A percentile compares a stretch with the other conserved stretches of the same genome.
These are phyloP conservation scores for Onychomys torridus DNA, from an alignment of 2,797 vertebrate genomes.

Conservation along the genomic window DNA sequence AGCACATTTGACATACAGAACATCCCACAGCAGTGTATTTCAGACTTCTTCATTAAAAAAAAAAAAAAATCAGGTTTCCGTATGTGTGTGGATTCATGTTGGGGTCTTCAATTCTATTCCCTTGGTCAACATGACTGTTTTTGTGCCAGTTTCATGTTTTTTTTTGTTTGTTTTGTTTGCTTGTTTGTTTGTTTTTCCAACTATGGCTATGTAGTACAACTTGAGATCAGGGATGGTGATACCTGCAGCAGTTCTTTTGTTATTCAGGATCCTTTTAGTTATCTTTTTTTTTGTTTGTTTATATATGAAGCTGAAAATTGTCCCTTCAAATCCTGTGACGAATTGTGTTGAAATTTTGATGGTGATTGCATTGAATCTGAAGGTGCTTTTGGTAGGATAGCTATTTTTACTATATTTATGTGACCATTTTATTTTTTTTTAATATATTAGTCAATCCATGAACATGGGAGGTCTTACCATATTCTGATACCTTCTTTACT, in stretches of 20 bases:
- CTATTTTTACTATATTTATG: neutral
- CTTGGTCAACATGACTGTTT: neutral
- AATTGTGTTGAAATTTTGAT: neutral
- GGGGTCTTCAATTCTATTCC: neutral
- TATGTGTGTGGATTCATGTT: neutral
- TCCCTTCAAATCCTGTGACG: neutral
- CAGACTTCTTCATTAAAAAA: neutral
- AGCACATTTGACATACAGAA: no score
- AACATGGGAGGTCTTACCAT: neutral
- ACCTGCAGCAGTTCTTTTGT: neutral
- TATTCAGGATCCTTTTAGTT: neutral
- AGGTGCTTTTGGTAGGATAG: neutral
- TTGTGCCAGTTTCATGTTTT: neutral
- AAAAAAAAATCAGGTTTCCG: neutral
- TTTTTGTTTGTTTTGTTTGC: no score
- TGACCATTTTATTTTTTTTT: neutral
- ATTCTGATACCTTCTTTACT: neutral
- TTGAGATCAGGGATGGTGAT: neutral
- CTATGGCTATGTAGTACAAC: neutral
- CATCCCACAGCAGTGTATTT: no score
- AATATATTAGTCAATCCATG: neutral
- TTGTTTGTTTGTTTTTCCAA: neutral
- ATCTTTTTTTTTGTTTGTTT: neutral
- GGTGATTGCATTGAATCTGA: neutral
- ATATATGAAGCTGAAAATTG: neutral